These are phyloP conservation scores for Tapirus terrestris DNA, from an alignment of 2,113 vertebrate species.

Conservation along the genomic window DNA sequence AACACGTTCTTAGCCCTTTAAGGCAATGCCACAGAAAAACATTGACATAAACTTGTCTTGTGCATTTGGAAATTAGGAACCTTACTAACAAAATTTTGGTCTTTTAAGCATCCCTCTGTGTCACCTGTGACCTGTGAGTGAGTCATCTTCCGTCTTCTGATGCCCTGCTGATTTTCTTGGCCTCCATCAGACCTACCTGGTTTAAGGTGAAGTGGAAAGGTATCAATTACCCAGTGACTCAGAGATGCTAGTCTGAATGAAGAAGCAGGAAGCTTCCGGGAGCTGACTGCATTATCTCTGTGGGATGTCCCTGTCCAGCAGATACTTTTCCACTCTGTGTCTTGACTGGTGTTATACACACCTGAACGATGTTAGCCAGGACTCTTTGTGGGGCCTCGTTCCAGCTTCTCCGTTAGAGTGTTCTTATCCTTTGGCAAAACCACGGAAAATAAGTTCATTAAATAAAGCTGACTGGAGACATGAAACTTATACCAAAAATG, in stretches of 20 bases:
- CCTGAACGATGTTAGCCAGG: background rate
- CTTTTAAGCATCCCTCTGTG: no score
- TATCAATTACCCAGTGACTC: background rate
- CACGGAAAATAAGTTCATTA: background rate
- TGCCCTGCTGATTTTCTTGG: background rate
- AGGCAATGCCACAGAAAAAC: background rate
- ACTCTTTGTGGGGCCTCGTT: background rate
- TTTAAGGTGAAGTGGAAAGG: background rate
- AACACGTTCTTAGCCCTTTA: background rate
- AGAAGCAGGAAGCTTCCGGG: rapidly evolving
- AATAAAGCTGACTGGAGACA: background rate
- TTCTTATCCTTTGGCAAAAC: background rate
- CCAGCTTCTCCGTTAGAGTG: background rate
- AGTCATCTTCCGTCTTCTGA: background rate
- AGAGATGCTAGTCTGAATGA: background rate
- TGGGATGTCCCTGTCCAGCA: background rate
- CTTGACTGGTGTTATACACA: no score
- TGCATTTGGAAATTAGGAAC: background rate
- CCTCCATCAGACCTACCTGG: background rate
- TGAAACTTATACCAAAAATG: rapidly evolving
- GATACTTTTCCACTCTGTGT: background rate
- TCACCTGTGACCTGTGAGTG: rapidly evolving
- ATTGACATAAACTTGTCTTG: background rate
- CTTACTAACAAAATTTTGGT: background rate
- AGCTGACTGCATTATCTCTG: background rate